A percentile compares a stretch with the other conserved stretches of the same genome.
Conservation (phyloP, 2,113 vertebrate genomes). For the Alethe diademata region DNA sequence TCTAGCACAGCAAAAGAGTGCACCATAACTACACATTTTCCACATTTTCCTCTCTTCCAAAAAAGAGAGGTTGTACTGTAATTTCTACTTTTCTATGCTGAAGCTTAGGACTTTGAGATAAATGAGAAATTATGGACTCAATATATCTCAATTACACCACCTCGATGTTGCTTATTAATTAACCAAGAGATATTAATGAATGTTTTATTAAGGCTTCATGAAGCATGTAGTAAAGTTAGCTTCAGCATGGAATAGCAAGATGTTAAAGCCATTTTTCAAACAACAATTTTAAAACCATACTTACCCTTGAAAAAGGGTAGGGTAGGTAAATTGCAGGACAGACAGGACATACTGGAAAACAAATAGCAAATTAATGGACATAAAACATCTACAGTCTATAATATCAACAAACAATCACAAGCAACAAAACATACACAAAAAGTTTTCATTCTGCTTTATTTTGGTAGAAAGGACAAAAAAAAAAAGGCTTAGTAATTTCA, state of each 20-base stretch:
- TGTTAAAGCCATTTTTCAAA: not conserved
- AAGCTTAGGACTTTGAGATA: not conserved
- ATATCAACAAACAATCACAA: not conserved
- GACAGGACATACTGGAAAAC: slow-evolving; percentile 93
- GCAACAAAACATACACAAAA: not conserved
- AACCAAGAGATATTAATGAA: not conserved
- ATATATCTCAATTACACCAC: not conserved
- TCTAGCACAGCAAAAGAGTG: not conserved
- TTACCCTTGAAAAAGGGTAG: slow-evolving; percentile 98
- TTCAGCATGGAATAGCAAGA: not conserved
- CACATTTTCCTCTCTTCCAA: not conserved
- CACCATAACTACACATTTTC: not conserved
- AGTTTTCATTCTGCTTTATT: not conserved
- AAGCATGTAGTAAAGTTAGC: not conserved
- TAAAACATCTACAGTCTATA: not conserved
- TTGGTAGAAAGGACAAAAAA: not conserved
- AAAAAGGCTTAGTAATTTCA: not conserved
- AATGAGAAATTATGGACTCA: not conserved
- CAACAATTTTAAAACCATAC: slow-evolving; percentile 66
- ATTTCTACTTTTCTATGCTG: not conserved
- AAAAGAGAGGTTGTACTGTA: not conserved
- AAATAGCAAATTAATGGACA: slow-evolving; percentile 64
- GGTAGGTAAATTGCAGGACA: slow-evolving; percentile 94
- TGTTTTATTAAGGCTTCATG: not conserved
- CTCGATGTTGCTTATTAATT: not conserved